Conservation (phyloP, 2,888 invertebrate genomes). For the Malthinus flaveolus region DNA sequence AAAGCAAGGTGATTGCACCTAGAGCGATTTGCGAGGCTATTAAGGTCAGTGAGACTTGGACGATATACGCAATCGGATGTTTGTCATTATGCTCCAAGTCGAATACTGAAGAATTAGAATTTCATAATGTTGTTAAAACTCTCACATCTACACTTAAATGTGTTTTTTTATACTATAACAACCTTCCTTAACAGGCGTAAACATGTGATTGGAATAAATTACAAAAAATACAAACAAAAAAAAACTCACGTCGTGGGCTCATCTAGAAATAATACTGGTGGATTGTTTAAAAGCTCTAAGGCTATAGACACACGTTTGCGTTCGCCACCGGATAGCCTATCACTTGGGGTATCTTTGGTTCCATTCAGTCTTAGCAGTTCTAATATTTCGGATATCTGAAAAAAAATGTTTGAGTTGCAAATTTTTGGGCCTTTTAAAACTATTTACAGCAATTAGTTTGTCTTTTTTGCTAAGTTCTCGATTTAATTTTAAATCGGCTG, state of each 20-base stretch:
- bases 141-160: no score
- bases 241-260: conserved; percentile 89
- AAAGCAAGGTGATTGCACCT: no score
- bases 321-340: conserved; percentile 87
- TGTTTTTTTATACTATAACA: no score
- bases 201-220: not conserved
- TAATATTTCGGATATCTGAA: conserved; percentile 85
- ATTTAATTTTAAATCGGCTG: conserved; percentile 87
- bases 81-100: no score
- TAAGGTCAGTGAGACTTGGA: no score
- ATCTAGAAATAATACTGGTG: conserved; percentile 92
- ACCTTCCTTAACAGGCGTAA: no score
- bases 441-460: conserved; percentile 73
- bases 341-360: conserved; percentile 73
- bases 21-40: no score
- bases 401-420: conserved; percentile 26
- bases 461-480: conserved; percentile 61
- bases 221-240: not conserved
- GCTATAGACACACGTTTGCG: conserved; percentile 92
- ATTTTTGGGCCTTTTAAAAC: not conserved
- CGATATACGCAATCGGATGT: no score
- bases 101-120: no score
- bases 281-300: conserved; percentile 90
- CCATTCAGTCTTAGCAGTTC: conserved; percentile 75
- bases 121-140: no score